These are phyloP conservation scores for Serripes groenlandicus DNA, from an alignment of 2,888 invertebrate genomes.

Conservation along the genomic window DNA sequence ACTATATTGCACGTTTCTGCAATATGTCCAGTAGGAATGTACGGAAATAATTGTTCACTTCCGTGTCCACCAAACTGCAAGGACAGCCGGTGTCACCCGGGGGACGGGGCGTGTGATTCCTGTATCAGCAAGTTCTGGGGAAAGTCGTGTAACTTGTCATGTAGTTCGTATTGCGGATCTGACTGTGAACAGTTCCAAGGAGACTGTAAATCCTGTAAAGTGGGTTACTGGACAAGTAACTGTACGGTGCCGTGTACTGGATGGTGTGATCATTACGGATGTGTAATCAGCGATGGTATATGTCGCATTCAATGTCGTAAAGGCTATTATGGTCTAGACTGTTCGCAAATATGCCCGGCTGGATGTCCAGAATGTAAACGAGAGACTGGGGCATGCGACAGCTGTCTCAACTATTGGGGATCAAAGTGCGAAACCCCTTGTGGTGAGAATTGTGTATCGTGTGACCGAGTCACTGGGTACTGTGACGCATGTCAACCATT, in stretches of 20 bases:
- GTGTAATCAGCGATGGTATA: neutral
- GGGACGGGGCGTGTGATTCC: constrained; percentile 3
- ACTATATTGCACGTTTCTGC: too few species aligned
- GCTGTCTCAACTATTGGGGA: neutral
- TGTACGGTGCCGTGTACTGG: neutral
- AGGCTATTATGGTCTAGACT: neutral
- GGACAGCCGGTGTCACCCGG: constrained; percentile 1
- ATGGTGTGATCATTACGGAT: constrained; percentile 2
- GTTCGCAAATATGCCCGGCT: neutral
- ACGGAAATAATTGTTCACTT: neutral
- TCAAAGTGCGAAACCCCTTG: neutral
- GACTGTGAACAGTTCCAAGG: constrained; percentile 4
- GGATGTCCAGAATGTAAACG: neutral
- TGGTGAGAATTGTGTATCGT: neutral
- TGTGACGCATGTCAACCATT: neutral
- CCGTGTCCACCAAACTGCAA: neutral
- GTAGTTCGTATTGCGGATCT: neutral
- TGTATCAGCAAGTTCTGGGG: constrained; percentile 11
- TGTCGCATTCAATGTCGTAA: neutral
- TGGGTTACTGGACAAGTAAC: constrained; percentile 6
- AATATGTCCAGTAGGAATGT: neutral
- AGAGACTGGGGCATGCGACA: neutral
- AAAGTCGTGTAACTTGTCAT: neutral
- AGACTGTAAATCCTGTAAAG: neutral
- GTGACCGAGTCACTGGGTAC: neutral